Percentiles rank a stretch among this genome's conserved stretches.
Conservation (phyloP, 1,140 invertebrate genomes). For the Portunus trituberculatus region DNA sequence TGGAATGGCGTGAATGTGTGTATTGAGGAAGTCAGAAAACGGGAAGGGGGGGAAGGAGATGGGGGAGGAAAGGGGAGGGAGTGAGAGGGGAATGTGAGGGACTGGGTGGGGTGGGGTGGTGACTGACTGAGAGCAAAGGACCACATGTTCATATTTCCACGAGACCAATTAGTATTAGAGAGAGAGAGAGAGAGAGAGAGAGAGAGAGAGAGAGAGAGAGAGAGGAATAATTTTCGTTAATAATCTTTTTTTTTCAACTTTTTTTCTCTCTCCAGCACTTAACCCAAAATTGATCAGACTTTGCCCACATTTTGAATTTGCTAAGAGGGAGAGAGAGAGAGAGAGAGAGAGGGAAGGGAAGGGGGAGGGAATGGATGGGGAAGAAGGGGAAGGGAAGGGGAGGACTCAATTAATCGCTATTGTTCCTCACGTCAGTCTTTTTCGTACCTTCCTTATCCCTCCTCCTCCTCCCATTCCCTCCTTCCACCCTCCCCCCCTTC, state of each 20-base stretch:
- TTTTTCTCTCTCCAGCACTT: no score
- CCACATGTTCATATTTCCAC: constrained; percentile 8
- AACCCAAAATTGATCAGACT: no score
- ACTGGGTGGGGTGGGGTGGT: neutral
- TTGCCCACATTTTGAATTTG: no score
- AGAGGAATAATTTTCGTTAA: neutral
- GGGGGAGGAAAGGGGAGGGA: neutral
- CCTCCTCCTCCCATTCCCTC: neutral
- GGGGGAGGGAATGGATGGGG: neutral
- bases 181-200: constrained; percentile 52
- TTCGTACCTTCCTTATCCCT: neutral
- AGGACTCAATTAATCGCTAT: neutral
- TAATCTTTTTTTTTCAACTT: neutral
- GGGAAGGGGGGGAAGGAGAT: neutral
- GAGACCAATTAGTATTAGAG: neutral
- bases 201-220: constrained; percentile 43
- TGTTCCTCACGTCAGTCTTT: neutral
- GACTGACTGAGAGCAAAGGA: neutral
- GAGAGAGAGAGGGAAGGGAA: constrained; percentile 43
- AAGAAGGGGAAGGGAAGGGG: neutral
- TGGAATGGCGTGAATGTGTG: neutral
- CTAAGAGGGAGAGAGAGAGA: neutral
- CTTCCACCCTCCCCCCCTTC: no score
- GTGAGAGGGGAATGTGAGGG: neutral
- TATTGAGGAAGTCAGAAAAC: neutral